phyloP scores from a whole-genome alignment of 2,888 invertebrate genomes.

The Caradrina clavipalpis region DNA sequence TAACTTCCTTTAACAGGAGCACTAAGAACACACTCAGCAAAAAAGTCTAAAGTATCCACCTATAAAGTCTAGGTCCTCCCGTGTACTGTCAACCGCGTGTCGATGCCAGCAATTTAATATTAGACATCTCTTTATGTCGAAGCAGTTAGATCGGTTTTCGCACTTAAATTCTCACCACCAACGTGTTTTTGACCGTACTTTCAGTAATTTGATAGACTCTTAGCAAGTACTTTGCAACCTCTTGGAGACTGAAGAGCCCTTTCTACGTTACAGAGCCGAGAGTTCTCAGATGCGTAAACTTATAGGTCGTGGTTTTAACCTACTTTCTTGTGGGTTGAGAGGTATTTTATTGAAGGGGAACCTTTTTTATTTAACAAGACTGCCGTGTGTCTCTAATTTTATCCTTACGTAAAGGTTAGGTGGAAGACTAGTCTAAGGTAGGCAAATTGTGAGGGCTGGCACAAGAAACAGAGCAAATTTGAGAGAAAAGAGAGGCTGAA shows the following conservation, averaged over 20 bases:
- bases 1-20: neutral
- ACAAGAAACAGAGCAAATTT: constrained; percentile 11
- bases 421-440: neutral
- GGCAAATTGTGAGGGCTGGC: too few species aligned
- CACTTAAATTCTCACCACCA: neutral
- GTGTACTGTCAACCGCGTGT: constrained; percentile 26
- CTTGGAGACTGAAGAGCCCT: constrained; percentile 46
- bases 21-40: constrained; percentile 20
- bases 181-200: constrained; percentile 32
- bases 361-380: neutral
- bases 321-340: constrained; percentile 15
- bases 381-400: constrained; percentile 1
- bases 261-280: constrained; percentile 23
- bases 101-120: neutral
- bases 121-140: constrained; percentile 2
- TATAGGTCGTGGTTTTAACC: constrained; percentile 33
- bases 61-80: neutral
- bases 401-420: neutral
- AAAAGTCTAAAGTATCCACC: constrained; percentile 16
- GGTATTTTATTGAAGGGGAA: constrained; percentile 18
- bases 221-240: constrained; percentile 39
- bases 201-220: constrained; percentile 65
- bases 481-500: neutral
- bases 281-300: constrained; percentile 53
- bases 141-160: neutral